These are phyloP conservation scores for Cataglyphis albicans DNA, from an alignment of 2,888 invertebrate genomes.

Conservation along the genomic window DNA sequence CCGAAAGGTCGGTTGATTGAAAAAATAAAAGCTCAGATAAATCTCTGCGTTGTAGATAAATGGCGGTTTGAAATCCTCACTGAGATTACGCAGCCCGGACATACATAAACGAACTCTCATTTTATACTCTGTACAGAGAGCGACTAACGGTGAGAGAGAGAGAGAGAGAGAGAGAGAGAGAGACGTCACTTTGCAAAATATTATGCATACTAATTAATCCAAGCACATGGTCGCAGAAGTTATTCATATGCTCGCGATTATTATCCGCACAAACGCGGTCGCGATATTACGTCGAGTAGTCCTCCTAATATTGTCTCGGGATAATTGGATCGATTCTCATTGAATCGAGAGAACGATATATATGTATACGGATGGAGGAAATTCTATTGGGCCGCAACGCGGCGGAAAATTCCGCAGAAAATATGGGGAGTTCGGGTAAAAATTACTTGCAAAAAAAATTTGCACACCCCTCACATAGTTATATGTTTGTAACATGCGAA, in stretches of 20 bases:
- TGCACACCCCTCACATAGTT: not conserved
- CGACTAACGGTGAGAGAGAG: not conserved
- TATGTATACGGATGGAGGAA: conserved; percentile 3
- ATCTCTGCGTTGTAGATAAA: conserved; percentile 6
- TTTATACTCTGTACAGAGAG: not conserved
- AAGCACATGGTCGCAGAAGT: conserved; percentile 12
- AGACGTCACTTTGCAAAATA: not conserved
- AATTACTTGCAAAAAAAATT: not conserved
- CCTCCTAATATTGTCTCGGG: conserved; percentile 50
- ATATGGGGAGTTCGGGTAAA: not conserved
- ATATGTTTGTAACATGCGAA: not conserved
- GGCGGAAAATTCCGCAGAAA: conserved; percentile 1
- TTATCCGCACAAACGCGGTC: conserved; percentile 30
- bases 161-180: not conserved
- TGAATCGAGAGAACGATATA: conserved; percentile 23
- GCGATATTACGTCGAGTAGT: not conserved
- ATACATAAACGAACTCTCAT: not conserved
- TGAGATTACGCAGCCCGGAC: not conserved
- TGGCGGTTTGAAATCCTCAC: conserved; percentile 7
- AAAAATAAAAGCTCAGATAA: conserved; percentile 36
- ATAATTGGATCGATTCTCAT: conserved; percentile 43
- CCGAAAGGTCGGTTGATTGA: conserved; percentile 31
- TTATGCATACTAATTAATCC: conserved; percentile 43
- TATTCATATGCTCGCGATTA: conserved; percentile 20
- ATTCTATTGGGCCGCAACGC: not conserved